Base-by-base conservation (phyloP, 2,113 vertebrate species). In the Trematomus loennbergii region DNA sequence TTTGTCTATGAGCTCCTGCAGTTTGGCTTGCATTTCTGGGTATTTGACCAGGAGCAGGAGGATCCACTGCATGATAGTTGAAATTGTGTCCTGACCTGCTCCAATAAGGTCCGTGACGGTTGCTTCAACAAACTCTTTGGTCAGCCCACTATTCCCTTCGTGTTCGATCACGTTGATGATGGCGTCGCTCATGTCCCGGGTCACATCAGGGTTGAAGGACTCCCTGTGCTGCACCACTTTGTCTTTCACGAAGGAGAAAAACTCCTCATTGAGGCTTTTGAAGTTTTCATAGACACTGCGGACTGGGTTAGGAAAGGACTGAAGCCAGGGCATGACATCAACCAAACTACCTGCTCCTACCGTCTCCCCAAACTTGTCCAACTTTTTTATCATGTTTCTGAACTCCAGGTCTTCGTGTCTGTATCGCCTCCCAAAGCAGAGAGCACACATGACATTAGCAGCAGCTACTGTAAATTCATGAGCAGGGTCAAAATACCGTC, bases 241-340 rank as follows among this genome's bases (percentile, higher is more conserved):
- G 68, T 87, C 74, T 59, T 81, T 84, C 16, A 97, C 96, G 12
- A 95, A 97, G 50, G 86, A 20, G 9, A 95, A 96, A 80, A 97
- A 94, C 77, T 97, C 96, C 6, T 78, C 68, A 43, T 96, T 97
- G 75, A 97, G 79, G 13, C 84, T 92, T 81, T 96, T 96, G 82
- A 97, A 97, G 90, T 95, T 95, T 2, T 92, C 91, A 74, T 95
- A 97, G 78, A 96, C 50, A 1, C 93, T 93, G 40, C 97, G 93
- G 18, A 97, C 95, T 0, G 96, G 97, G 87, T 97, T 97, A 1
- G 97, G 97, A 83, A 97, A 97, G 66, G 66, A 83, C 87, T 95
- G 95, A 10, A 97, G 95, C 97, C 97, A 97, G 52, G 96, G 96
- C 95, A 97, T 94, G 70, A 96, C 95, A 13, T 97, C 97, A 49